phyloP scores from a whole-genome alignment of 2,888 invertebrate species.

The Cataglyphis livida region DNA sequence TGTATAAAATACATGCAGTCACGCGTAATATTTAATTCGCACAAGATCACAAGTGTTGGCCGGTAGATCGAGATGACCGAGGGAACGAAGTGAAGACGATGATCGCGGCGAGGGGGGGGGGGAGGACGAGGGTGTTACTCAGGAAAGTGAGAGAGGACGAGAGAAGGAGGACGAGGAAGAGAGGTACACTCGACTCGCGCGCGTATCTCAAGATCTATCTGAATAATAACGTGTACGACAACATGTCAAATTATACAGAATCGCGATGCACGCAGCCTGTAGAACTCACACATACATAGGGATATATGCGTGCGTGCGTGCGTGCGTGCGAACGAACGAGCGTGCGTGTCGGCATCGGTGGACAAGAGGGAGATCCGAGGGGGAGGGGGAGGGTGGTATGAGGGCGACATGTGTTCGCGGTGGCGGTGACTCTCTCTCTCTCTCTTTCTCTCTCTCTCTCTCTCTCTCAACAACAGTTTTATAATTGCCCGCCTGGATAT shows the following conservation, averaged over 20 bases:
- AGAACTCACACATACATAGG: conserved; percentile 50
- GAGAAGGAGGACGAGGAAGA: conserved; percentile 59
- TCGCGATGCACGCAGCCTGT: conserved; percentile 78
- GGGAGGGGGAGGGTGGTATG: conserved; percentile 42
- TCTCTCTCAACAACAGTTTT: conserved; percentile 77
- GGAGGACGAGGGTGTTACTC: not conserved
- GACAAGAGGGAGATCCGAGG: conserved; percentile 59
- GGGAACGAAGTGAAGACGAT: conserved; percentile 39
- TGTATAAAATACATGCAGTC: not conserved
- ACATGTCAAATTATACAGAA: conserved; percentile 85
- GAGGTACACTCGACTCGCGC: conserved; percentile 66
- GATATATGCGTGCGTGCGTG: conserved; percentile 65
- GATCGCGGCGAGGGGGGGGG: conserved; percentile 11
- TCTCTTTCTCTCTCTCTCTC: conserved; percentile 41
- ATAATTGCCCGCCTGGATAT: conserved; percentile 78
- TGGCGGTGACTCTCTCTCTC: conserved; percentile 65
- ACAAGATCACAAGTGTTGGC: conserved; percentile 50
- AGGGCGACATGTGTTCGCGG: conserved; percentile 80
- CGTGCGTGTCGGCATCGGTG: conserved; percentile 70
- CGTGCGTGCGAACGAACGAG: conserved; percentile 72
- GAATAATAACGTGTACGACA: conserved; percentile 86
- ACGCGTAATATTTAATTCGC: conserved; percentile 70
- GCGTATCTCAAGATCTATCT: conserved; percentile 85
- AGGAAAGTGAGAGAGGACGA: conserved; percentile 20
- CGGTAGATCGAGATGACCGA: conserved; percentile 33